Conservation (phyloP, 2,888 invertebrate genomes). For the Xylocampa areola region DNA sequence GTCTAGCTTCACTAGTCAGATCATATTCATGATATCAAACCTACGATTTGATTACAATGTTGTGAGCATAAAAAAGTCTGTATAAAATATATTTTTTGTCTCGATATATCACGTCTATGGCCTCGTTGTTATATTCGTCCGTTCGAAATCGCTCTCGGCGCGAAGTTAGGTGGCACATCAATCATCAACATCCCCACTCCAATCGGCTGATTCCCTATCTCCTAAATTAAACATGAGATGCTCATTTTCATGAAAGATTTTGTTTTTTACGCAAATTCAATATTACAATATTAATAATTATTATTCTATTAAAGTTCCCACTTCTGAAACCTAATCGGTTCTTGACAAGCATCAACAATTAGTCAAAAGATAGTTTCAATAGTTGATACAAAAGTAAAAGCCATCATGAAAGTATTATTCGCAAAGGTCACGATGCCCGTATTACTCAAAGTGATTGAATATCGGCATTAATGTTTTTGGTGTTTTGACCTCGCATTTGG, state of each 20-base stretch:
- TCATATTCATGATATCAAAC: constrained; percentile 30
- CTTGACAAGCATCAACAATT: too few species aligned
- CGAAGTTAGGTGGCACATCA: constrained; percentile 47
- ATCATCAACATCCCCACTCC: constrained; percentile 39
- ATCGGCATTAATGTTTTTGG: too few species aligned
- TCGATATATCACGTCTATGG: constrained; percentile 22
- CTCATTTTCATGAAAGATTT: constrained; percentile 17
- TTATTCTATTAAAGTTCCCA: not conserved
- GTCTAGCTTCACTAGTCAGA: too few species aligned
- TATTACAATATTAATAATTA: not conserved
- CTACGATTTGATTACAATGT: not conserved
- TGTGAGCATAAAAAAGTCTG: constrained; percentile 4
- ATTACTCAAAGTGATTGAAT: too few species aligned
- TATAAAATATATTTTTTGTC: constrained; percentile 16
- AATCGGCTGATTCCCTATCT: constrained; percentile 50
- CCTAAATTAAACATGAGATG: constrained; percentile 41
- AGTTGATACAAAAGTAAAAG: too few species aligned
- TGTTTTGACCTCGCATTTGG: too few species aligned
- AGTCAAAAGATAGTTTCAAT: too few species aligned
- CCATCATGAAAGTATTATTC: too few species aligned
- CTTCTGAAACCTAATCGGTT: too few species aligned
- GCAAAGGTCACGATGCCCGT: too few species aligned
- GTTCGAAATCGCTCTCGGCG: constrained; percentile 36
- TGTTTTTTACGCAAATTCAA: constrained; percentile 1
- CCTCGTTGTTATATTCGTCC: constrained; percentile 32